phyloP scores from a whole-genome alignment of 2,113 vertebrate genomes.

The Thalassarche chlororhynchos region DNA sequence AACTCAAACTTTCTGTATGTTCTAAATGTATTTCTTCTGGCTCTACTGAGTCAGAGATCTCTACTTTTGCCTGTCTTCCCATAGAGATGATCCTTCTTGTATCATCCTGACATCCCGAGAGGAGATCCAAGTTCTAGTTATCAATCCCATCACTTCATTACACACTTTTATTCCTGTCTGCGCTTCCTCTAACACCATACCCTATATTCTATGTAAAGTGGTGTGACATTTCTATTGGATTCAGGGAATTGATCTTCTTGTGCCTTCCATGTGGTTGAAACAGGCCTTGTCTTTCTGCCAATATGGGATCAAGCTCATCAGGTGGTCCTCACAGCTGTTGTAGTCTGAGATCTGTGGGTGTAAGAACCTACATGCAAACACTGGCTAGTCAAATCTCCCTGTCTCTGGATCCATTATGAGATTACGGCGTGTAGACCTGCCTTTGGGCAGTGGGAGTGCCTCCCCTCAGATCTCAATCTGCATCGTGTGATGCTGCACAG shows the following conservation, averaged over 20 bases:
- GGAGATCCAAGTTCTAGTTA: neutral
- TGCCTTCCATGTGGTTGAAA: neutral
- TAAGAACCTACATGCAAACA: neutral
- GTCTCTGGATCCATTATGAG: neutral
- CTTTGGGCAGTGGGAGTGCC: neutral
- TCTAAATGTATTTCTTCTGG: neutral
- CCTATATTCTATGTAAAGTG: neutral
- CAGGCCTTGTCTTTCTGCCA: neutral
- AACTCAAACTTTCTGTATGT: neutral
- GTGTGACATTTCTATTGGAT: neutral
- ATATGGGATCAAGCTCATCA: neutral
- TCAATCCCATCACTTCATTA: neutral
- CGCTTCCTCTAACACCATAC: neutral
- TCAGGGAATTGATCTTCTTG: neutral
- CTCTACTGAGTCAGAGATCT: neutral
- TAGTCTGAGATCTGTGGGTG: neutral
- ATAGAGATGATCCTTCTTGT: neutral
- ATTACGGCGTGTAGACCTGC: neutral
- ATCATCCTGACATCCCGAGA: neutral
- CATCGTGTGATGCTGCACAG: neutral
- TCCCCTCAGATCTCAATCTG: neutral
- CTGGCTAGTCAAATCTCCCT: fast-evolving
- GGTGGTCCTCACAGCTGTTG: neutral
- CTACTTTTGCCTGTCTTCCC: neutral
- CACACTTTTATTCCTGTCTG: neutral